A percentile compares a stretch with the other conserved stretches of the same genome.
phyloP scores from a whole-genome alignment of 1,140 invertebrate genomes.

The Thalassaphorura encarpata region DNA sequence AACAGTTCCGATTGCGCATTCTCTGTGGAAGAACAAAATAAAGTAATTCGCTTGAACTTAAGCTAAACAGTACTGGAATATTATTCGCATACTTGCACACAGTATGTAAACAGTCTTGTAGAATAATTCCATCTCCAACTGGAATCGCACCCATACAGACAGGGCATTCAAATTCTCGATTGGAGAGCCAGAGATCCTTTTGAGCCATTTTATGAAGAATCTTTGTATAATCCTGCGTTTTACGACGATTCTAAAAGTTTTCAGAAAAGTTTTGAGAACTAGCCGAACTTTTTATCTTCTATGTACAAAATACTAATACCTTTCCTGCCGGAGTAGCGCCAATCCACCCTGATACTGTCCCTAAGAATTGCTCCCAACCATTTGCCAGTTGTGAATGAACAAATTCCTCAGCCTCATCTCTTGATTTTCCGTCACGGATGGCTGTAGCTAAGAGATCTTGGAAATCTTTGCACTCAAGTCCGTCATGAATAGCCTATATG shows the following conservation, averaged over 20 bases:
- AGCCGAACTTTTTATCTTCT: too few species aligned
- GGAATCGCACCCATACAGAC: background rate
- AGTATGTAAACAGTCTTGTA: too few species aligned
- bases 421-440: background rate
- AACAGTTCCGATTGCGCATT: background rate
- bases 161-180: background rate
- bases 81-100: background rate
- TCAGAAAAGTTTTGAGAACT: too few species aligned
- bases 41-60: background rate
- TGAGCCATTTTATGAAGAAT: background rate
- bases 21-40: background rate
- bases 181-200: background rate
- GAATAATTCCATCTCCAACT: conserved; percentile 6
- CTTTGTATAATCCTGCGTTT: background rate
- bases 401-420: background rate
- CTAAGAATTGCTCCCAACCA: background rate
- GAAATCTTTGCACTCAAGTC: background rate
- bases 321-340: background rate
- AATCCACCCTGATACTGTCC: background rate
- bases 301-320: background rate
- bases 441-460: background rate
- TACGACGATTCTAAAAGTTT: too few species aligned
- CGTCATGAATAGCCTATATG: conserved; percentile 1
- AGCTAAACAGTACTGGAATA: background rate
- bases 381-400: background rate